Base-by-base conservation (phyloP, 2,888 invertebrate genomes). In the Stenichneumon culpator region DNA sequence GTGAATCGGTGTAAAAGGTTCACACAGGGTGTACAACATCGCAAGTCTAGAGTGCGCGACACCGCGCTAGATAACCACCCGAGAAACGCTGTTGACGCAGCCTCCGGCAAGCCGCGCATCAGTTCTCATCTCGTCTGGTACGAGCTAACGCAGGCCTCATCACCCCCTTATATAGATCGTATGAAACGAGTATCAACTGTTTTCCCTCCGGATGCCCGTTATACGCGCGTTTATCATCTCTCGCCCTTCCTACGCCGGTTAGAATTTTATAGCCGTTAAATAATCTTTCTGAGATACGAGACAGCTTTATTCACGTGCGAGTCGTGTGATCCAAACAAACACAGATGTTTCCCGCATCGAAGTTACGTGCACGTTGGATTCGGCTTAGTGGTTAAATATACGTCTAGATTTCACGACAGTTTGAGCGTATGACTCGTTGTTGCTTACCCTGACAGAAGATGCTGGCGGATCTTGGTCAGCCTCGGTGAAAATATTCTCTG, bases 361-460 rank as follows among this genome's bases (percentile, higher is more conserved):
- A 57, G 2, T 25, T 22, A 36, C 32, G n/a, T 14, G 14, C 11
- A 11, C 19, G 19, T 19, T 57, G 22, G 19, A 14, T 50, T 70
- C 7, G 9, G 19, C 32, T 65, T n/a, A 16, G 4, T 22, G 19
- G 11, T 67, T 39, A 36, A 39, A 36, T 36, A 39, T 67, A 67
- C 39, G 19, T 19, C 36, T n/a, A 28, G 32, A 36, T 60, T 14
- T 2, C 28, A 19, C 22, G 22, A 11, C 16, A 9, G 32, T 32
- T 14, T 32, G 19, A 39, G 22, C 11, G 7, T 19, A n/a, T 22
- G 22, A 54, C 54, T 22, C 19, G 39, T 80, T 11, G 50, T 44
- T 25, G 54, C 84, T 81, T 75, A 84, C 84, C 84, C 44, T 67
- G 19, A 54, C 11, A 25, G 60, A 57, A 75, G 28, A 84, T 57